A percentile compares a stretch with the other conserved stretches of the same genome.
Conservation (phyloP, 2,797 vertebrate species). For the Nyctalus aviator region DNA sequence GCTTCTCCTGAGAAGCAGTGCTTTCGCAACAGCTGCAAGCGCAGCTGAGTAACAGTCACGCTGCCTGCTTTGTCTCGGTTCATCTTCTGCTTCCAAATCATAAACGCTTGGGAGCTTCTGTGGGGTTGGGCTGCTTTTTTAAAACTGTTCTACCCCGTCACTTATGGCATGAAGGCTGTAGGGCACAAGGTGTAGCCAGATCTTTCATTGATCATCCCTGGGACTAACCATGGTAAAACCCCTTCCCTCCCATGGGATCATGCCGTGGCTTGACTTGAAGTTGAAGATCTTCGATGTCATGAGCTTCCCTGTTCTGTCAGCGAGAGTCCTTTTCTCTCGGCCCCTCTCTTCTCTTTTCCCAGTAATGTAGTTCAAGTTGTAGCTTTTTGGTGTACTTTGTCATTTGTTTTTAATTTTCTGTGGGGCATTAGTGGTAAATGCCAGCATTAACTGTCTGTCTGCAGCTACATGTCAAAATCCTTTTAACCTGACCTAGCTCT, state of each 20-base stretch:
- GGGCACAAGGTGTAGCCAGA: neutral
- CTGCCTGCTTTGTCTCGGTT: neutral
- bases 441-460: neutral
- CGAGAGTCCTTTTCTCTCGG: neutral
- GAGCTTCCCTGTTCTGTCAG: neutral
- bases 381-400: neutral
- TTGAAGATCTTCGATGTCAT: neutral
- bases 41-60: neutral
- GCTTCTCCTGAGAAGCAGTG: neutral
- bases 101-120: neutral
- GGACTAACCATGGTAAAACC: neutral
- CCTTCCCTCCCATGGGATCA: neutral
- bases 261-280: neutral
- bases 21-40: neutral
- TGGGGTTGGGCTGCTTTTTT: neutral
- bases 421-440: neutral
- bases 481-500: neutral
- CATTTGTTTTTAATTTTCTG: slow-evolving; percentile 39
- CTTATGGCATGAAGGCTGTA: neutral
- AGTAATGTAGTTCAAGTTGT: neutral
- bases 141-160: neutral
- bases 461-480: neutral
- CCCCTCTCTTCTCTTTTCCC: neutral
- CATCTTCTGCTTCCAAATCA: neutral
- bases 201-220: neutral